Base-by-base conservation (phyloP, 2,113 vertebrate species). In the Salvelinus alpinus region DNA sequence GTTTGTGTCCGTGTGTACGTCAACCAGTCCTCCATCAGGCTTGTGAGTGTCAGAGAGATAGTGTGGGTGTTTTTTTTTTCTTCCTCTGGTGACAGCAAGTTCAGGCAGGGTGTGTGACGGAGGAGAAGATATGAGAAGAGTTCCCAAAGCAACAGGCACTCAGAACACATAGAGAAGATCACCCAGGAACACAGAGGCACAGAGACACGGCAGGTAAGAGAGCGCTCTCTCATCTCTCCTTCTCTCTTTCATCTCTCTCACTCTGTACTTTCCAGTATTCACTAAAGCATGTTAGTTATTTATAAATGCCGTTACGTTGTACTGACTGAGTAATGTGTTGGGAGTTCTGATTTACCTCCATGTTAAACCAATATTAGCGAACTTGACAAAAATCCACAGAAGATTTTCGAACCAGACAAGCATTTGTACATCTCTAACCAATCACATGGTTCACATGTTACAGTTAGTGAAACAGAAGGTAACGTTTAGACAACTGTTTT, bases 161-260 rank as follows among this genome's bases (percentile, higher is more conserved):
- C 31, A 78, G 85, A 82, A 71, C 78, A 82, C 79, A 84, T 44
- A 44, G 48, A 80, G 14, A 66, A 65, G n/a, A 54, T 16, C 3
- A 51, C 24, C 57, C 47, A 69, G 59, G 72, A 66, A 57, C 9
- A 70, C 54, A 64, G 34, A 22, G n/a, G 18, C 65, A 67, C 65
- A 64, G 34, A 22, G n/a, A 16, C 65, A 68, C 65, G 34, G 64
- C 62, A 69, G 84, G 89, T 90, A 81, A 82, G 85, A 85, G 69
- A n/a, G 24, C 1, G 4, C 69, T 3, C 38, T 69, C n/a, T 68
- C 31, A 20, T 44, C 66, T n/a, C 6, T 44, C 18, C 44, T 29
- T n/a, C 67, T 69, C 34, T 69, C 29, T 34, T 27, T 34, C 31
- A 6, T 34, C 34, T 27, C 25, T 27, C 11, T 66, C 64, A 9